phyloP scores from a whole-genome alignment of 2,797 vertebrate species.

The Columba guinea region DNA sequence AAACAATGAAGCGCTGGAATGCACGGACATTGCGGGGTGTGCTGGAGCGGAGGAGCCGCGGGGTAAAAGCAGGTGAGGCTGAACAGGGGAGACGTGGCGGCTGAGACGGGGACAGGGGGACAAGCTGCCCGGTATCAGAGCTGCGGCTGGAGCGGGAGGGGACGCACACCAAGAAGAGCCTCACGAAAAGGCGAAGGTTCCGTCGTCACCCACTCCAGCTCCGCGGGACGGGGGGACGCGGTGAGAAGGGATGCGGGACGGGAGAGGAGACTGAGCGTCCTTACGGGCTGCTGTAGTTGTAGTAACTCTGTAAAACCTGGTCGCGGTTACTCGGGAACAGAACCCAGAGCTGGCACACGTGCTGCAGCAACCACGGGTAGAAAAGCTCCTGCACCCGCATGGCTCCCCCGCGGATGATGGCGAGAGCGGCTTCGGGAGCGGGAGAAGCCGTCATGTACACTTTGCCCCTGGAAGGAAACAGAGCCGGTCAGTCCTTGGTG shows the following conservation, averaged over 20 bases:
- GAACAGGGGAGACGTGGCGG: not conserved
- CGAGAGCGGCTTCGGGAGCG: conserved; percentile 81
- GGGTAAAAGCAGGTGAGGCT: not conserved
- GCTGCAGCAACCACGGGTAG: conserved; percentile 80
- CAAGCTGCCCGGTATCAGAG: not conserved
- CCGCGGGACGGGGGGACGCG: not conserved
- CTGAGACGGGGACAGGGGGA: not conserved
- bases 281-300: conserved; percentile 56
- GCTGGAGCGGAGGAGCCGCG: not conserved
- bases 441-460: conserved; percentile 70
- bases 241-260: not conserved
- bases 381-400: conserved; percentile 75
- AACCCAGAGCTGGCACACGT: conserved; percentile 65
- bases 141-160: not conserved
- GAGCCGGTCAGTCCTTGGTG: not conserved
- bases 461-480: conserved; percentile 65
- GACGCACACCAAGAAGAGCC: not conserved
- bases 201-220: not conserved
- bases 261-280: not conserved
- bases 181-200: not conserved
- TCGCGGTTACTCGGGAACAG: conserved; percentile 74
- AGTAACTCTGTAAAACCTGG: conserved; percentile 72
- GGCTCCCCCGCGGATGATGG: conserved; percentile 82
- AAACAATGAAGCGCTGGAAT: not conserved
- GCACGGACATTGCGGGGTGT: not conserved